These are phyloP conservation scores for Carposina sasakii DNA, from an alignment of 1,140 invertebrate genomes.

Conservation along the genomic window DNA sequence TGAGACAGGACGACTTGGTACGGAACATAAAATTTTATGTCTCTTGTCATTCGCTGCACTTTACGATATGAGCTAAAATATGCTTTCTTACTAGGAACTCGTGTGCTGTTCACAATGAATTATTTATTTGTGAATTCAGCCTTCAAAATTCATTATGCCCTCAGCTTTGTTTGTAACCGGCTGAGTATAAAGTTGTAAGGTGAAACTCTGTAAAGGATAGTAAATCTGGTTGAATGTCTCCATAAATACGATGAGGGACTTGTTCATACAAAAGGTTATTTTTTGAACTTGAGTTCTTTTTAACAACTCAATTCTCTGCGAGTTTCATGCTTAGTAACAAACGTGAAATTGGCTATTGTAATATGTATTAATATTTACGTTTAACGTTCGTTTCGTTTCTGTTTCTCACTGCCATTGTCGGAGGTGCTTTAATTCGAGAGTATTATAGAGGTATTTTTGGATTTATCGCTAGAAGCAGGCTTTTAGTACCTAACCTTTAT, in stretches of 20 bases:
- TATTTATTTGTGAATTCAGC: conserved; percentile 55
- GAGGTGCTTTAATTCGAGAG: too few species aligned
- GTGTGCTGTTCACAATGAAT: conserved; percentile 50
- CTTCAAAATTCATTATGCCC: conserved; percentile 45
- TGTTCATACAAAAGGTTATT: conserved; percentile 24
- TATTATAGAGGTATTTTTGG: too few species aligned
- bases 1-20: conserved; percentile 41
- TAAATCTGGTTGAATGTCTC: conserved; percentile 34
- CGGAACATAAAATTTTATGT: conserved; percentile 59
- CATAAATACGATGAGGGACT: conserved; percentile 37
- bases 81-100: conserved; percentile 48
- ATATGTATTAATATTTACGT: too few species aligned
- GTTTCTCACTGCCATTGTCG: too few species aligned
- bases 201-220: conserved; percentile 39
- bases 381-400: too few species aligned
- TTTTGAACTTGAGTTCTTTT: conserved; percentile 7
- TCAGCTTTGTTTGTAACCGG: conserved; percentile 15
- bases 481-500: too few species aligned
- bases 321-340: too few species aligned
- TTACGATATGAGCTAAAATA: conserved; percentile 62
- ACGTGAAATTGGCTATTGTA: too few species aligned
- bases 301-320: conserved; percentile 34
- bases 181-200: conserved; percentile 31
- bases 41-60: conserved; percentile 53
- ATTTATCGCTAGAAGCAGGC: too few species aligned